Conservation (phyloP, 2,797 vertebrate genomes). For the Hoplostethus atlanticus region DNA sequence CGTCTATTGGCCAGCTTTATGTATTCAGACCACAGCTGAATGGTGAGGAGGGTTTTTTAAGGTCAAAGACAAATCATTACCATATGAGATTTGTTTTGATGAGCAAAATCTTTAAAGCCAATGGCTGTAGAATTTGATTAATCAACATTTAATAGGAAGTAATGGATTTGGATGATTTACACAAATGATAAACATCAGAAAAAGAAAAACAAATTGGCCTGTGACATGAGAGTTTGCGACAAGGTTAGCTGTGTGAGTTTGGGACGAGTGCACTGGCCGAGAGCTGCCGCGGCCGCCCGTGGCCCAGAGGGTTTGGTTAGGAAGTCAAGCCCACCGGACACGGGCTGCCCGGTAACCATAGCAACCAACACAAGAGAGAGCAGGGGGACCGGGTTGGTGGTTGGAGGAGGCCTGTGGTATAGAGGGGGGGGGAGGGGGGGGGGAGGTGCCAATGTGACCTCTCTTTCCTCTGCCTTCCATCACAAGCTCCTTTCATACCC, state of each 20-base stretch:
- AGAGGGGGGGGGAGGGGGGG: neutral
- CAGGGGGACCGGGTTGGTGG: slow-evolving; percentile 21
- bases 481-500: slow-evolving; percentile 21
- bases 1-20: slow-evolving; percentile 7
- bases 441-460: slow-evolving; percentile 51
- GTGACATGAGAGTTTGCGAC: slow-evolving; percentile 64
- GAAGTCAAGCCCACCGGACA: slow-evolving; percentile 69
- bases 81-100: slow-evolving; percentile 22
- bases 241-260: slow-evolving; percentile 85
- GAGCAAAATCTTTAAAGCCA: slow-evolving; percentile 10
- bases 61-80: slow-evolving; percentile 41
- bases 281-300: slow-evolving; percentile 58
- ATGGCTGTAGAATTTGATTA: slow-evolving; percentile 14
- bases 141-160: neutral
- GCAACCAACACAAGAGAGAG: slow-evolving; percentile 61
- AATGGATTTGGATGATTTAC: slow-evolving; percentile 23
- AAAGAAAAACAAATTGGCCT: slow-evolving; percentile 36
- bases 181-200: neutral
- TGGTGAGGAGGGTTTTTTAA: slow-evolving; percentile 35
- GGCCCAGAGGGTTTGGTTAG: slow-evolving; percentile 71
- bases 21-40: slow-evolving; percentile 57
- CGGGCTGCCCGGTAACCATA: slow-evolving; percentile 64
- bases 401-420: slow-evolving; percentile 20
- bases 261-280: slow-evolving; percentile 80
- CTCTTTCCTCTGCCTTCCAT: slow-evolving; percentile 36